These are phyloP conservation scores for Caloenas nicobarica DNA, from an alignment of 2,113 vertebrate species.

Conservation along the genomic window DNA sequence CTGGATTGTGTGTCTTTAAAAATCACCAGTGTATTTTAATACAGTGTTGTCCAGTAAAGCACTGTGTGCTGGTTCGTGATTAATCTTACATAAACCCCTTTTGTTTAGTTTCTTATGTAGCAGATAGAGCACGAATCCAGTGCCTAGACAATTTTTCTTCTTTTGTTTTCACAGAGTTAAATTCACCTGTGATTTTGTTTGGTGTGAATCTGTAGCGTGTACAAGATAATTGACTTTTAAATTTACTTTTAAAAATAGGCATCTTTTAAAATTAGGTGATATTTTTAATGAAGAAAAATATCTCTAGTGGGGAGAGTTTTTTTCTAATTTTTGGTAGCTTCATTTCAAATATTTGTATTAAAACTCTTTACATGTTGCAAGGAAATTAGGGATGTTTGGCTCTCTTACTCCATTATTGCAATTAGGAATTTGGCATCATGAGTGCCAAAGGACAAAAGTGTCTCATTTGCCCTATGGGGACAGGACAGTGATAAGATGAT, in stretches of 20 bases:
- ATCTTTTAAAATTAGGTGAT: not conserved
- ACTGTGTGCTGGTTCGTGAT: slow-evolving; percentile 1
- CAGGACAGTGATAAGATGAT: slow-evolving; percentile 87
- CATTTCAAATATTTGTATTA: slow-evolving; percentile 68
- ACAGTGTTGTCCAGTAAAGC: not conserved
- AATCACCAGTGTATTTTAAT: not conserved
- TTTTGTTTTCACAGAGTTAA: not conserved
- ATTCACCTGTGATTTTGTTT: not conserved
- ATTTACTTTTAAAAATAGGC: not conserved
- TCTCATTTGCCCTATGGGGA: slow-evolving; percentile 80
- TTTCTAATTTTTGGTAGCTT: slow-evolving; percentile 27
- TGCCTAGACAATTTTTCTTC: not conserved
- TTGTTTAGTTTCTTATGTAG: not conserved
- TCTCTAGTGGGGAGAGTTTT: not conserved
- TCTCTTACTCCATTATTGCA: slow-evolving; percentile 79
- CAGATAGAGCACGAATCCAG: not conserved
- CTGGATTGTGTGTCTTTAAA: slow-evolving; percentile 10
- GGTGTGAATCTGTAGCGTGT: not conserved
- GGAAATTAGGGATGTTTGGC: slow-evolving; percentile 74
- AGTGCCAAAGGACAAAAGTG: slow-evolving; percentile 78
- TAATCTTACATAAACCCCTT: not conserved
- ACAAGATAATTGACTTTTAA: not conserved
- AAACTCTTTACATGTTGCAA: slow-evolving; percentile 50
- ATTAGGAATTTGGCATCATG: slow-evolving; percentile 82
- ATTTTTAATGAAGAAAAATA: not conserved